phyloP scores from a whole-genome alignment of 2,113 vertebrate species.

The Leucoraja erinaceus region DNA sequence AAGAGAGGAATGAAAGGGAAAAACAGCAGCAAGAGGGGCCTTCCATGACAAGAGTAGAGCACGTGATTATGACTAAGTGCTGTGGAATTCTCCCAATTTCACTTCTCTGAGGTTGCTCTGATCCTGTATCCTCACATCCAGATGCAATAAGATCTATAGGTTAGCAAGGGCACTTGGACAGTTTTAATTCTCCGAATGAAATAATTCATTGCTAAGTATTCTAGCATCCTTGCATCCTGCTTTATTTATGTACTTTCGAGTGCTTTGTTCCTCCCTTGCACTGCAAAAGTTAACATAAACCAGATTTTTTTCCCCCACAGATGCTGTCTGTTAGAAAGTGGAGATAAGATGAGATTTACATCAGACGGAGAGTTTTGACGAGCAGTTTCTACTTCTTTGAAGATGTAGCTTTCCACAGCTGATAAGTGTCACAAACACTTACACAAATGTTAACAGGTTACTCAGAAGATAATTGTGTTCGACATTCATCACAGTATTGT shows the following conservation, averaged over 20 bases:
- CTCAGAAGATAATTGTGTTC: conserved; percentile 26
- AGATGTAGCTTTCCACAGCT: conserved; percentile 28
- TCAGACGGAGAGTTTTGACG: conserved; percentile 2
- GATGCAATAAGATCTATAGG: conserved; percentile 27
- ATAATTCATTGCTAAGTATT: conserved; percentile 35
- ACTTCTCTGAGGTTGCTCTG: conserved; percentile 1
- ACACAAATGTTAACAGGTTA: conserved; percentile 33
- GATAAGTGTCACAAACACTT: conserved; percentile 34
- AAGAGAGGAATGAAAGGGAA: not conserved
- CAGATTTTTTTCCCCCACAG: conserved; percentile 10
- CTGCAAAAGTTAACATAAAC: conserved; percentile 31
- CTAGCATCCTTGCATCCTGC: conserved; percentile 26
- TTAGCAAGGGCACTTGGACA: conserved; percentile 18
- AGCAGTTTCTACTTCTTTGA: conserved; percentile 26
- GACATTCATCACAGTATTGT: not conserved
- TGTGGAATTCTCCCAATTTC: conserved; percentile 22
- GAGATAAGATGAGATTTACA: conserved; percentile 36
- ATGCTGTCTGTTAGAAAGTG: conserved; percentile 26
- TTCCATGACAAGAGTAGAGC: not conserved
- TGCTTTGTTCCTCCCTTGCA: conserved; percentile 26
- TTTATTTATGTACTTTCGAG: conserved; percentile 15
- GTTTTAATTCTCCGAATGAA: conserved; percentile 27
- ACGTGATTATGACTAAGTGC: conserved; percentile 8
- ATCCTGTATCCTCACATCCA: conserved; percentile 19
- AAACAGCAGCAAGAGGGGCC: not conserved